A percentile compares a stretch with the other conserved stretches of the same genome.
Evolutionary conservation across 2,797 vertebrate species (phyloP).

Genomic region (Malacoraja senta): DNA sequence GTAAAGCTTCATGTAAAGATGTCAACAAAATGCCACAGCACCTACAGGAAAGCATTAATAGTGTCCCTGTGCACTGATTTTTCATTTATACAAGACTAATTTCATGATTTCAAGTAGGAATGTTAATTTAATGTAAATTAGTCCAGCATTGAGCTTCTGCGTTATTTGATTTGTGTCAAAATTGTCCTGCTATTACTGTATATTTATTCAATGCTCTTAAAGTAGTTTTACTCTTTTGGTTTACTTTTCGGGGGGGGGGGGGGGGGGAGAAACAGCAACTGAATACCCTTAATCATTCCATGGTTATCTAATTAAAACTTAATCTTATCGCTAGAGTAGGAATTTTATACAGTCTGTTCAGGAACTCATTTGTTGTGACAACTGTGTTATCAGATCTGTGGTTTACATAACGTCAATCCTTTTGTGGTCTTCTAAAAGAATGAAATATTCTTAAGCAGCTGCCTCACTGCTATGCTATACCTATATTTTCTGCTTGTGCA

Average conservation of each 20-base stretch:
- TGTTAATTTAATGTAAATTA: neutral
- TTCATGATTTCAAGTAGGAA: too few species aligned
- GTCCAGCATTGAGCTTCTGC: neutral
- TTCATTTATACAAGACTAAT: neutral
- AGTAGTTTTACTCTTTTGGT: neutral
- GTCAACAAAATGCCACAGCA: neutral
- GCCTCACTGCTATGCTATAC: neutral
- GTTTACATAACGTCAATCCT: neutral
- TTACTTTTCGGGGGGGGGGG: too few species aligned
- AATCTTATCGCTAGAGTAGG: neutral
- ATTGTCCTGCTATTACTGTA: neutral
- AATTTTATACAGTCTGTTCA: neutral
- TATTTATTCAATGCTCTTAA: neutral
- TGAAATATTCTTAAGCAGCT: neutral
- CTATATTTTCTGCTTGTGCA: neutral
- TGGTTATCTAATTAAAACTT: neutral
- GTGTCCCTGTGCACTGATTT: neutral
- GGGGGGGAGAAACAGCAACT: too few species aligned
- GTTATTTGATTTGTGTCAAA: neutral
- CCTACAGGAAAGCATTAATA: neutral
- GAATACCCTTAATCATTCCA: neutral
- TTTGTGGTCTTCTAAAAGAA: neutral
- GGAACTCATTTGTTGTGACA: neutral
- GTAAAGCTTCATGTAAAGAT: neutral
- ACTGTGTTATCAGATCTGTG: neutral